Percentiles rank a stretch among this genome's conserved stretches.
These are phyloP conservation scores for Tetropium fuscum DNA, from an alignment of 2,888 invertebrate species.

Conservation along the genomic window DNA sequence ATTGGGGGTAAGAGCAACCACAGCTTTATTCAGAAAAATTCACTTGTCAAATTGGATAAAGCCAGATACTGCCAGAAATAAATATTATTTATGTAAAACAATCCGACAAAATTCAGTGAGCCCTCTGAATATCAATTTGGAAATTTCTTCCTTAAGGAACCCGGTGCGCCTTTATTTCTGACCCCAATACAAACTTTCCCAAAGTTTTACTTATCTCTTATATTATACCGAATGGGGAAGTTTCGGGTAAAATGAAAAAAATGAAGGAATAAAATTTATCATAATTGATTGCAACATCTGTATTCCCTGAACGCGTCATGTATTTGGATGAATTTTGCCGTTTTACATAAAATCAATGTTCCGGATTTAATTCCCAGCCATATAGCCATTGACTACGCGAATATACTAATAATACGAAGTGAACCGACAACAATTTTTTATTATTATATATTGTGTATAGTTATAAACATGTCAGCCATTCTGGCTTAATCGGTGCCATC, in stretches of 20 bases:
- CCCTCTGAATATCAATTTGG: slow-evolving; percentile 14
- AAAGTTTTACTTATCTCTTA: slow-evolving; percentile 15
- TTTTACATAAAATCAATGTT: slow-evolving; percentile 45
- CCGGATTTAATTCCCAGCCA: slow-evolving; percentile 38
- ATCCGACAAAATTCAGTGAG: slow-evolving; percentile 11
- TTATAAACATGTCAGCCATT: too few species aligned
- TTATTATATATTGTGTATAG: too few species aligned
- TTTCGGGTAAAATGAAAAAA: slow-evolving; percentile 26
- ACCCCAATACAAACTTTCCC: slow-evolving; percentile 18
- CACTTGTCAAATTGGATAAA: too few species aligned
- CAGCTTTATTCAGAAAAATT: too few species aligned
- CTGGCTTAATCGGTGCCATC: too few species aligned
- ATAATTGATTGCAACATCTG: slow-evolving; percentile 45
- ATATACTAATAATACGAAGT: slow-evolving; percentile 29
- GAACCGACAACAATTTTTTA: too few species aligned
- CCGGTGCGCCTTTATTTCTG: neutral
- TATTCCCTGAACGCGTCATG: slow-evolving; percentile 36
- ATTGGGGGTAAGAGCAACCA: too few species aligned
- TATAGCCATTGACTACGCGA: slow-evolving; percentile 37
- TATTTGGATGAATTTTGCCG: slow-evolving; percentile 37
- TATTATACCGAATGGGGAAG: neutral
- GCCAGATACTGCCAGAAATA: neutral
- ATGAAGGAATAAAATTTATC: slow-evolving; percentile 30
- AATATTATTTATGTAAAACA: slow-evolving; percentile 18
- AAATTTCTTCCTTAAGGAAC: slow-evolving; percentile 6